Evolutionary conservation across 1,140 invertebrate species (phyloP).

Genomic region (Drosophila pruinosa): DNA sequence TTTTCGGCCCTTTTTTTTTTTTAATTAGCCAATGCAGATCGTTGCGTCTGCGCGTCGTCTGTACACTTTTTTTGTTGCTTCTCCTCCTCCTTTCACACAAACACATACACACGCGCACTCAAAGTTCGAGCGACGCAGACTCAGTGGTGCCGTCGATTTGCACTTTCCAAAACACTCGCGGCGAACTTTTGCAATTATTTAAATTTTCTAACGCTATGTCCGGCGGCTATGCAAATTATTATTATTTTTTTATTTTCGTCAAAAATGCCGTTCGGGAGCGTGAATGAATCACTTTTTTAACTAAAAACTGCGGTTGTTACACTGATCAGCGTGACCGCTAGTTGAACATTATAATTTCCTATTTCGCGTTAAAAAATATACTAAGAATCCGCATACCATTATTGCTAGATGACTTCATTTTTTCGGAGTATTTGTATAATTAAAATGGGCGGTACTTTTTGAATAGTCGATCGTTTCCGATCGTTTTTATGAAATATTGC

Average conservation of each 20-base stretch:
- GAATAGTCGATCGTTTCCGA: too few species aligned
- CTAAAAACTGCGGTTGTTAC: conserved; percentile 28
- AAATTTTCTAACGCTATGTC: conserved; percentile 28
- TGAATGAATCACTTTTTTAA: conserved; percentile 51
- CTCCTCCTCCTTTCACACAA: conserved; percentile 55
- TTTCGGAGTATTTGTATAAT: too few species aligned
- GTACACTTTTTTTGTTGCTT: conserved; percentile 68
- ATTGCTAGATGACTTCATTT: too few species aligned
- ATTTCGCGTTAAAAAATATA: background rate
- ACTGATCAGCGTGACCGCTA: background rate
- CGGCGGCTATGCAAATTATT: conserved; percentile 44
- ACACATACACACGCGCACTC: conserved; percentile 42
- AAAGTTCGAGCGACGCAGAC: conserved; percentile 29
- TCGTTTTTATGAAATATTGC: too few species aligned
- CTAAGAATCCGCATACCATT: background rate
- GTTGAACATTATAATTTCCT: background rate
- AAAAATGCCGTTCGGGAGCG: conserved; percentile 26
- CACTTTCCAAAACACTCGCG: conserved; percentile 27
- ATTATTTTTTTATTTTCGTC: conserved; percentile 23
- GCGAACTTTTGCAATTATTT: conserved; percentile 13
- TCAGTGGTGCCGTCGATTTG: conserved; percentile 7
- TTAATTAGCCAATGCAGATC: conserved; percentile 51
- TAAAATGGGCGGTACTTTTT: too few species aligned
- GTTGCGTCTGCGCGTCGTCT: conserved; percentile 78
- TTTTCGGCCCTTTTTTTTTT: conserved; percentile 43